A percentile compares a stretch with the other conserved stretches of the same genome.
Evolutionary conservation across 2,797 vertebrate genomes (phyloP).

Genomic region (Psittacula echo): DNA sequence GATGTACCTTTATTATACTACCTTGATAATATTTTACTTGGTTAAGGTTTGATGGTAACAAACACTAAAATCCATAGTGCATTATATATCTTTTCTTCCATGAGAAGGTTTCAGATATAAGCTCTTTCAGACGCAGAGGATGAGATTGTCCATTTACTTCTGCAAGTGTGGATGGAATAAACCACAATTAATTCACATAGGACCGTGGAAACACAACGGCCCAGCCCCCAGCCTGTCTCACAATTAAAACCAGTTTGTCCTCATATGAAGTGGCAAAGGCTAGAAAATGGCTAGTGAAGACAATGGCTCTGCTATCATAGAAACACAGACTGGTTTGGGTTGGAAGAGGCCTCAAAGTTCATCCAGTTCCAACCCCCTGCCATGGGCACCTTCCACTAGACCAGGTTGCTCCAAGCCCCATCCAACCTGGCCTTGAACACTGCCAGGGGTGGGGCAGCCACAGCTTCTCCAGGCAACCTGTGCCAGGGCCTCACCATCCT

Average conservation of each 20-base stretch:
- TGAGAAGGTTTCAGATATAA: background rate
- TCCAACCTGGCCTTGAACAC: too few relatives aligned
- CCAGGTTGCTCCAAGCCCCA: too few relatives aligned
- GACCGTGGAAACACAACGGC: background rate
- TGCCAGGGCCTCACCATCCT: too few relatives aligned
- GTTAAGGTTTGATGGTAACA: background rate
- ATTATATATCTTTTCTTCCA: background rate
- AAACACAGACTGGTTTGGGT: too few relatives aligned
- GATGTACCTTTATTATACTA: slow-evolving; percentile 22
- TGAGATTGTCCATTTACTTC: background rate
- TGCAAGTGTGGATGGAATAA: background rate
- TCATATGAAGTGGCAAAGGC: background rate
- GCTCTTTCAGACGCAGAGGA: background rate
- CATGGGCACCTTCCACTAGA: too few relatives aligned
- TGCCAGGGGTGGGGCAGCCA: too few relatives aligned
- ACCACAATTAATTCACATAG: background rate
- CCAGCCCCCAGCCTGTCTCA: background rate
- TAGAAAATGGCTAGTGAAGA: background rate
- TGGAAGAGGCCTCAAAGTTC: too few relatives aligned
- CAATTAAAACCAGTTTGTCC: background rate
- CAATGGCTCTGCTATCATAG: background rate
- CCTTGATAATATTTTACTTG: background rate
- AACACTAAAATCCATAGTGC: background rate
- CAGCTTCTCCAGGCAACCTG: too few relatives aligned
- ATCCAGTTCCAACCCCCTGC: too few relatives aligned